Percentiles rank a stretch among this genome's conserved stretches.
phyloP scores from a whole-genome alignment of 2,113 vertebrate species.

The Microtus oregoni region DNA sequence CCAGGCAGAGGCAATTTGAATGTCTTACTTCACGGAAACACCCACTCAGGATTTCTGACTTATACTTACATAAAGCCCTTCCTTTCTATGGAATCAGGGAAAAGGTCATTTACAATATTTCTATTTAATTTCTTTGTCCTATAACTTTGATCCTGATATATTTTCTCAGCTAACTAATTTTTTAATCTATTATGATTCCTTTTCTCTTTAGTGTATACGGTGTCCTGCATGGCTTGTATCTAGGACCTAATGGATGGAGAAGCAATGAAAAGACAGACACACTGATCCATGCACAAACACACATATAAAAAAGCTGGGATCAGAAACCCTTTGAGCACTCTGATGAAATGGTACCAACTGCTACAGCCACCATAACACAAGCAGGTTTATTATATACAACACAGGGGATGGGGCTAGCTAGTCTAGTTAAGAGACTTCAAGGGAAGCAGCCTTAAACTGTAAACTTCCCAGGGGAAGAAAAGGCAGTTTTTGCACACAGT shows the following conservation, averaged over 20 bases:
- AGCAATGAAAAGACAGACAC: neutral
- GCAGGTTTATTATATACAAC: neutral
- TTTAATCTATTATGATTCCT: neutral
- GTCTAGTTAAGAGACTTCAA: neutral
- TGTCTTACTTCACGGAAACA: neutral
- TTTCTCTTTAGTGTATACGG: neutral
- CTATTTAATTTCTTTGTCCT: neutral
- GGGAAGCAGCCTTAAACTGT: neutral
- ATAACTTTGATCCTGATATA: neutral
- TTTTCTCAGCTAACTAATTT: neutral
- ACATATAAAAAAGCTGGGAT: neutral
- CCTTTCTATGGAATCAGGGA: neutral
- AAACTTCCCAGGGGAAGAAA: neutral
- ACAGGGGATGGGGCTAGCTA: neutral
- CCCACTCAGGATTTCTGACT: neutral
- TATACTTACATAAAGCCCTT: neutral
- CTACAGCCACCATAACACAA: neutral
- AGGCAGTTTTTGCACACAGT: neutral
- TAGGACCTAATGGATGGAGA: neutral
- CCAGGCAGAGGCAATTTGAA: neutral
- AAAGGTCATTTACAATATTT: neutral
- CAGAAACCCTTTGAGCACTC: no score
- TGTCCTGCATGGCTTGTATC: neutral
- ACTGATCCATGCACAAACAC: neutral
- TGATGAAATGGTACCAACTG: neutral